Evolutionary conservation across 2,113 vertebrate species (phyloP).

Genomic region (Rafetus swinhoei): DNA sequence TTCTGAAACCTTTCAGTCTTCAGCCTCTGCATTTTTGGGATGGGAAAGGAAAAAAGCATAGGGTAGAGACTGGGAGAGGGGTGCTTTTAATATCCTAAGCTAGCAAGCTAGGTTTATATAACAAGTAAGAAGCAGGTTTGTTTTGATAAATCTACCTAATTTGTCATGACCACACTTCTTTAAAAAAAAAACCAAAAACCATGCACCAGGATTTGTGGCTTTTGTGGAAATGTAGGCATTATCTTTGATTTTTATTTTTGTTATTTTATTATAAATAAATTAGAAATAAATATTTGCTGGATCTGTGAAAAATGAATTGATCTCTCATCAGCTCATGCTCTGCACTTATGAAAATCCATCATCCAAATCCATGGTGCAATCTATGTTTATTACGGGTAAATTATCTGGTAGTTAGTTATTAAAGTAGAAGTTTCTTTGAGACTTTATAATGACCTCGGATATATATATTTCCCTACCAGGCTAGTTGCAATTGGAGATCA

Average conservation of each 20-base stretch:
- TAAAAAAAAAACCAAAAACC: neutral
- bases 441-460: conserved; percentile 66
- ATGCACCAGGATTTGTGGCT: neutral
- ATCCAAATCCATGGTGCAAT: conserved; percentile 35
- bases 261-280: neutral
- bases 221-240: neutral
- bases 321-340: neutral
- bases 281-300: neutral
- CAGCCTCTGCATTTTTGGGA: conserved; percentile 20
- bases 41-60: neutral
- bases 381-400: conserved; percentile 59
- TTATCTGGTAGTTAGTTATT: conserved; percentile 66
- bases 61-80: neutral
- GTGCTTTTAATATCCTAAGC: neutral
- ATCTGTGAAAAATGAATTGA: neutral
- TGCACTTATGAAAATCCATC: neutral
- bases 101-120: neutral
- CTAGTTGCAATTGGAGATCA: conserved; percentile 77
- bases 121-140: neutral
- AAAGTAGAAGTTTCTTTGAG: conserved; percentile 68
- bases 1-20: conserved; percentile 39
- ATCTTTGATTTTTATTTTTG: neutral
- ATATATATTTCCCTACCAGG: conserved; percentile 70
- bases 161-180: neutral
- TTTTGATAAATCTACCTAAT: neutral